Conservation (phyloP, 2,113 vertebrate genomes). For the Silurus meridionalis region DNA sequence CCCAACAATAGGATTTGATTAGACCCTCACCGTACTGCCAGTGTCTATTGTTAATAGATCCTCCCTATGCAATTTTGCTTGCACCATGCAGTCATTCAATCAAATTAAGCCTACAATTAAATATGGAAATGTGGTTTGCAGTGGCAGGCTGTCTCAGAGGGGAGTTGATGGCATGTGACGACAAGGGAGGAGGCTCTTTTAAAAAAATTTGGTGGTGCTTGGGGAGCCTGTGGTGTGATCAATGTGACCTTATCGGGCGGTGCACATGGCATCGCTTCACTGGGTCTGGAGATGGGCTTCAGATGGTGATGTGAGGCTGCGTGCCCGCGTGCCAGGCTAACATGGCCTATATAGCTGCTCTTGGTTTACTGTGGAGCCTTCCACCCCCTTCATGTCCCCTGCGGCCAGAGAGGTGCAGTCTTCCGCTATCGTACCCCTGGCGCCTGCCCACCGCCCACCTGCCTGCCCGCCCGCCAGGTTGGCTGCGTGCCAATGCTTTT, state of each 20-base stretch:
- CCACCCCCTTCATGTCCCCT: slow-evolving; percentile 53
- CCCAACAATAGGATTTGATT: slow-evolving; percentile 55
- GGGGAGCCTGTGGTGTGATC: slow-evolving; percentile 73
- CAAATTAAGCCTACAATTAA: slow-evolving; percentile 95
- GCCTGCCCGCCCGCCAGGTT: slow-evolving; percentile 75
- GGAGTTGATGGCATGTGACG: slow-evolving; percentile 63
- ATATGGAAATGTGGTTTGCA: slow-evolving; percentile 90
- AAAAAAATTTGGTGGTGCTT: slow-evolving; percentile 4
- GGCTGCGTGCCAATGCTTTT: slow-evolving; percentile 96
- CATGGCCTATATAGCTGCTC: slow-evolving; percentile 21
- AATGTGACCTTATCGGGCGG: slow-evolving; percentile 89
- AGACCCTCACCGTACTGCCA: slow-evolving; percentile 40
- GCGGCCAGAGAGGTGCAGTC: slow-evolving; percentile 64
- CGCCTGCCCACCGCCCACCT: slow-evolving; percentile 33
- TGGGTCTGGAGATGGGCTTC: slow-evolving; percentile 52
- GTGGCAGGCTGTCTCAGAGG: slow-evolving; percentile 80
- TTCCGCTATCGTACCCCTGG: slow-evolving; percentile 35
- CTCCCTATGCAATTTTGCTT: slow-evolving; percentile 55
- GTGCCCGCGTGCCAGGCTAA: neutral
- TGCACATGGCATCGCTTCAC: slow-evolving; percentile 77
- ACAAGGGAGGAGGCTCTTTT: slow-evolving; percentile 39
- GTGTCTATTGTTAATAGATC: slow-evolving; percentile 53
- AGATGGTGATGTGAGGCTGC: neutral
- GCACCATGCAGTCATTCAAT: slow-evolving; percentile 72
- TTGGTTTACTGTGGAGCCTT: slow-evolving; percentile 41